phyloP scores from a whole-genome alignment of 1,140 invertebrate species.

The Rhopalosiphum padi region DNA sequence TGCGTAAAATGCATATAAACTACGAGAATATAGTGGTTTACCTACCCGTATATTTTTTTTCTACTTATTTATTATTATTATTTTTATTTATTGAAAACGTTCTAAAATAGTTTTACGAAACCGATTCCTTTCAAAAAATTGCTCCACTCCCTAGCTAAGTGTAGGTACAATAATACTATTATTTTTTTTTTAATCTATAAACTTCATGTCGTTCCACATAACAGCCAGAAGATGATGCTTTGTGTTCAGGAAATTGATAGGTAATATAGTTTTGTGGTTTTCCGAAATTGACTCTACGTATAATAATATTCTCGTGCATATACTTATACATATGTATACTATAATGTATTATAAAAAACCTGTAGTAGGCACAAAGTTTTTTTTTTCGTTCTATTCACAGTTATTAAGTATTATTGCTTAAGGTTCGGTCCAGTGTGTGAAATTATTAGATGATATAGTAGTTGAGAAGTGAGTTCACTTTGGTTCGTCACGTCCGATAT shows the following conservation, averaged over 20 bases:
- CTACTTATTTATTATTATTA: background rate
- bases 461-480: background rate
- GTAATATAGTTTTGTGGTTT: slow-evolving; percentile 17
- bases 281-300: background rate
- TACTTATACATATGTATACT: background rate
- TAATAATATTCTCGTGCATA: background rate
- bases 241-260: background rate
- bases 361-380: background rate
- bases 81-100: slow-evolving; percentile 1
- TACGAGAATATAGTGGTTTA: slow-evolving; percentile 9
- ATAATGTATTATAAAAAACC: background rate
- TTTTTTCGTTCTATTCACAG: background rate
- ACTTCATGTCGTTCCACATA: background rate
- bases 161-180: background rate
- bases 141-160: background rate
- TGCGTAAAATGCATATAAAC: slow-evolving; percentile 31
- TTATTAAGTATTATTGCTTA: background rate
- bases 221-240: background rate
- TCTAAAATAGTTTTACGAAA: background rate
- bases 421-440: background rate
- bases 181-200: background rate
- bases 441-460: background rate
- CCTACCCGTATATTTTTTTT: background rate
- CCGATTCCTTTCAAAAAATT: background rate
- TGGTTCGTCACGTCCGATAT: slow-evolving; percentile 36